phyloP scores from a whole-genome alignment of 2,888 invertebrate species.

The Lithophane socia region DNA sequence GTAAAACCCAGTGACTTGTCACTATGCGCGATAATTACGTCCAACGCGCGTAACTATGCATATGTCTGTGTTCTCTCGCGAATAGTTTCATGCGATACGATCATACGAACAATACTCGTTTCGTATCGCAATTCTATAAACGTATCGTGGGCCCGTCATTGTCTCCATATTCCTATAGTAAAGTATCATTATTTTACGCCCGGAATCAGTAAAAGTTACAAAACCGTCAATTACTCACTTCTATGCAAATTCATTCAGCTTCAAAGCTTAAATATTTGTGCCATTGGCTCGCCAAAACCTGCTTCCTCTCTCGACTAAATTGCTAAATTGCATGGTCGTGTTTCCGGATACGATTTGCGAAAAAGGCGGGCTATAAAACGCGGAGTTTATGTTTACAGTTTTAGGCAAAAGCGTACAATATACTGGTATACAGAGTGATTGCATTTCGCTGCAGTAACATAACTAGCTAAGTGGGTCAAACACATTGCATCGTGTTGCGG shows the following conservation, averaged over 20 bases:
- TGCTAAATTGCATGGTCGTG: slow-evolving; percentile 46
- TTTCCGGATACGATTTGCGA: slow-evolving; percentile 49
- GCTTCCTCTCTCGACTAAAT: slow-evolving; percentile 43
- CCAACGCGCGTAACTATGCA: slow-evolving; percentile 40
- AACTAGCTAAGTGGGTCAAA: slow-evolving; percentile 82
- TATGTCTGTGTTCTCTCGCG: slow-evolving; percentile 35
- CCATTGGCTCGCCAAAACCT: slow-evolving; percentile 42
- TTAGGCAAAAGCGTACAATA: slow-evolving; percentile 54
- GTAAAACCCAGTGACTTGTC: slow-evolving; percentile 51
- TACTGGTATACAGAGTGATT: slow-evolving; percentile 62
- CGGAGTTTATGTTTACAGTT: slow-evolving; percentile 54
- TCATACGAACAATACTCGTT: slow-evolving; percentile 18
- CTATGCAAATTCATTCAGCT: slow-evolving; percentile 41
- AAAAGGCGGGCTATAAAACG: slow-evolving; percentile 53
- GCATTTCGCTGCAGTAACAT: slow-evolving; percentile 76
- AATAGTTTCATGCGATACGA: slow-evolving; percentile 53
- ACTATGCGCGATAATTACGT: slow-evolving; percentile 52
- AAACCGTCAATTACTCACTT: slow-evolving; percentile 8
- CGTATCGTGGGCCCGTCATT: slow-evolving; percentile 2
- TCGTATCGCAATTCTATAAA: slow-evolving; percentile 16
- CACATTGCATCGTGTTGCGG: slow-evolving; percentile 86
- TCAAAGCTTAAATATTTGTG: slow-evolving; percentile 34
- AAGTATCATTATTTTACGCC: slow-evolving; percentile 3
- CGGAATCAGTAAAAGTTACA: slow-evolving; percentile 12
- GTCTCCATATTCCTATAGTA: neutral